Conservation (phyloP, 1,140 invertebrate genomes). For the Plodia interpunctella region DNA sequence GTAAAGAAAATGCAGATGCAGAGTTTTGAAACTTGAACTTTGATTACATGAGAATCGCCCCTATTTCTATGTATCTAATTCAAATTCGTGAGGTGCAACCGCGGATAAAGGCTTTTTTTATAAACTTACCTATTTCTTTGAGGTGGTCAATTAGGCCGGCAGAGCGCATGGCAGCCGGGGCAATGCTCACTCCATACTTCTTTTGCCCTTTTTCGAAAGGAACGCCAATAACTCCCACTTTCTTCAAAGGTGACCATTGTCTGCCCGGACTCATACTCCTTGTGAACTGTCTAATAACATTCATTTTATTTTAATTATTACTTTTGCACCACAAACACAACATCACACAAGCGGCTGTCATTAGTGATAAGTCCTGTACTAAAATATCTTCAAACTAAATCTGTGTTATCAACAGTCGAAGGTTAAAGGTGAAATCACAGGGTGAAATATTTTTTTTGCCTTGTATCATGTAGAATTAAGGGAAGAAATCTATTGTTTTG, state of each 20-base stretch:
- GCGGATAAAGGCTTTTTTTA: too few species aligned
- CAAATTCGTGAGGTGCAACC: too few species aligned
- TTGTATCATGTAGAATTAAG: not conserved
- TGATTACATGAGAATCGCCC: too few species aligned
- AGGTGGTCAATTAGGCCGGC: conserved; percentile 71
- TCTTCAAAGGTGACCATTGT: conserved; percentile 48
- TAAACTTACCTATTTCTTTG: conserved; percentile 67
- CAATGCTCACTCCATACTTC: conserved; percentile 79
- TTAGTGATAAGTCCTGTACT: not conserved
- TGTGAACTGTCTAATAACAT: conserved; percentile 44
- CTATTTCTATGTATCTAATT: too few species aligned
- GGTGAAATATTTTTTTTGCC: not conserved
- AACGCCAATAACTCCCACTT: conserved; percentile 84
- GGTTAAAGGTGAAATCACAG: not conserved
- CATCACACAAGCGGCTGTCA: conserved; percentile 14
- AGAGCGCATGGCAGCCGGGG: conserved; percentile 77
- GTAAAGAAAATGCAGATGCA: too few species aligned
- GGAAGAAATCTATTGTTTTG: not conserved
- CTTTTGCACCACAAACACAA: conserved; percentile 13
- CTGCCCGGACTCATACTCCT: conserved; percentile 49
- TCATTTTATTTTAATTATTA: conserved; percentile 47
- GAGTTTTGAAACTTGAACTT: too few species aligned
- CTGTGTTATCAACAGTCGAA: not conserved
- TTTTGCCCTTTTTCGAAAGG: conserved; percentile 86
- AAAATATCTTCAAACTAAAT: not conserved